Evolutionary conservation across 2,113 vertebrate species (phyloP), one percentile per base, ranked within the genome.

Genomic region (Microtus ochrogaster): DNA sequence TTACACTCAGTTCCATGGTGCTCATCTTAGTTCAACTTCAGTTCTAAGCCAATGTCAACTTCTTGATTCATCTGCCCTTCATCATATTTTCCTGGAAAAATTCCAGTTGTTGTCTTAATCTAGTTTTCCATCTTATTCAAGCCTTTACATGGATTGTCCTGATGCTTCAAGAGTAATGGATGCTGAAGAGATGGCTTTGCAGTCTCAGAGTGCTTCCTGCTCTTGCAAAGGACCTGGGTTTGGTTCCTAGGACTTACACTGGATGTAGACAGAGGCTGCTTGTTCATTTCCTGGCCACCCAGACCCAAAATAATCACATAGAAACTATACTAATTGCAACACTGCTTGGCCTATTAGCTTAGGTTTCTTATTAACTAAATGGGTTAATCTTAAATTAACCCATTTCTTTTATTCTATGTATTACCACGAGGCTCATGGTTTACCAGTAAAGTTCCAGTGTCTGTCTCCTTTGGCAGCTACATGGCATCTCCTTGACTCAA

Each of bases 51-150:
- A 55, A 24, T 21, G 17, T 52, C 63, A n/a, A 39, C 26, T 66
- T 86, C 89, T 61, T 41, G 3, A 89, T 74, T 49, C 36, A 30
- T 0, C 39, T 82, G 14, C 78, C 39, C 41, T 88, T 86, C n/a
- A 82, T 94, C 21, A 8, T 65, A 49, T 70, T 91, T 95, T 6
- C 73, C 52, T 52, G 61, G n/a, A 28, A 68, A 91, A 93, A 55
- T 81, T 16, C 55, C 30, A 79, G 0, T n/a, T 61, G 44, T 36
- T 16, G 10, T 91, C 14, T 3, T 52, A 74, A 1, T 83, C 33
- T 92, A 41, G 85, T 89, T 79, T n/a, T 90, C 41, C 17, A 28
- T 77, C 21, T 77, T 78, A 91, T 68, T 77, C 72, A 94, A 96
- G 72, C 8, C 24, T 24, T 13, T 33, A 61, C 10, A 44, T 86